Conservation (phyloP, 2,888 invertebrate species). For the Copidosoma aretas region DNA sequence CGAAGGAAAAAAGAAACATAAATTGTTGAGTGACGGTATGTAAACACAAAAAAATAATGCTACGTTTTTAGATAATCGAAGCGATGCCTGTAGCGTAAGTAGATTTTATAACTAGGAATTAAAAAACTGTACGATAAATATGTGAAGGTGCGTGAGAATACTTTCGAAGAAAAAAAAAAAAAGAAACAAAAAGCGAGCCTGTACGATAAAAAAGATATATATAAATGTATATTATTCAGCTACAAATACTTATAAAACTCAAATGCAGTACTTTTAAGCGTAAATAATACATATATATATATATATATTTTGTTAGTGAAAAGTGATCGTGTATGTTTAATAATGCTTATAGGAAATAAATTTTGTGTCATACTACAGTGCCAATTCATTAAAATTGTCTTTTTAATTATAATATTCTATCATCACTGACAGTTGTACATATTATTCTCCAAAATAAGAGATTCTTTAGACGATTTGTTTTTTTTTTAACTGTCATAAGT, state of each 20-base stretch:
- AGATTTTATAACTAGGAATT: constrained; percentile 14
- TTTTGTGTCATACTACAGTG: constrained; percentile 55
- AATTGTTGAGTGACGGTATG: constrained; percentile 11
- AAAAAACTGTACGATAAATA: constrained; percentile 18
- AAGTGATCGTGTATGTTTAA: constrained; percentile 57
- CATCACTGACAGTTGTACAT: constrained; percentile 20
- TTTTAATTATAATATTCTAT: constrained; percentile 32
- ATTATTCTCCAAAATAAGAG: constrained; percentile 25
- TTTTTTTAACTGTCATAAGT: constrained; percentile 11
- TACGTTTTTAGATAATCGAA: constrained; percentile 19
- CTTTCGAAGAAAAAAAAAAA: constrained; percentile 12
- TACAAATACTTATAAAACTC: constrained; percentile 41
- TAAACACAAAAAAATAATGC: constrained; percentile 9
- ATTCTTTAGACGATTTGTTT: constrained; percentile 11
- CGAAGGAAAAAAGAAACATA: constrained; percentile 7
- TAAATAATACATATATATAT: constrained; percentile 49
- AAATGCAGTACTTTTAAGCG: constrained; percentile 42
- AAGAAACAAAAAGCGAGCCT: constrained; percentile 14
- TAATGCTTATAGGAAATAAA: constrained; percentile 58
- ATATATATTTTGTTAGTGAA: constrained; percentile 58
- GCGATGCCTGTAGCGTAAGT: constrained; percentile 16
- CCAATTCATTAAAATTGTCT: constrained; percentile 33
- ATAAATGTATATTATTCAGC: constrained; percentile 13
- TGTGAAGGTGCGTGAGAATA: constrained; percentile 14
- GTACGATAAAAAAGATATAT: constrained; percentile 19